These are phyloP conservation scores for Rhabdophis nuchalis DNA, from an alignment of 2,797 vertebrate species.

Conservation along the genomic window DNA sequence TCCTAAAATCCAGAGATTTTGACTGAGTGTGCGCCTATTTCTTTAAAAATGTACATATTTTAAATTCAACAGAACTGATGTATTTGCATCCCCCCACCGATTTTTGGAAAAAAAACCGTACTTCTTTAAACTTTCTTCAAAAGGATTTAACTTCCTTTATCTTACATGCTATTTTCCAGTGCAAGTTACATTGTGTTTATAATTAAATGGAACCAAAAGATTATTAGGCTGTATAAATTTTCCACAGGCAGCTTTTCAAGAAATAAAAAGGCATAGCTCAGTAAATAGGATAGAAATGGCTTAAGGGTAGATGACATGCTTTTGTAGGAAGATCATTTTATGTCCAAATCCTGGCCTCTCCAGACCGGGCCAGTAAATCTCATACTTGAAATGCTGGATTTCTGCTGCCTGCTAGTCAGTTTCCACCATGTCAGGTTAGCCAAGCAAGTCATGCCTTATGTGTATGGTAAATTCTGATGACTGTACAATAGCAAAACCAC, in stretches of 20 bases:
- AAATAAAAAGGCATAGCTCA: neutral
- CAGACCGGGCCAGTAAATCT: neutral
- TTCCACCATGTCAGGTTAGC: neutral
- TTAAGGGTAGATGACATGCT: neutral
- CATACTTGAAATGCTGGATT: neutral
- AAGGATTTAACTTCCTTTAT: conserved; percentile 21
- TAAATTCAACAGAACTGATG: conserved; percentile 1
- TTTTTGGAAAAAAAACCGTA: neutral
- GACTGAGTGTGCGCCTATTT: conserved; percentile 37
- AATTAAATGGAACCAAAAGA: conserved; percentile 11
- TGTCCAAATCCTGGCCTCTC: neutral
- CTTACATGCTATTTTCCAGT: neutral
- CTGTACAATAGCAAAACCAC: neutral
- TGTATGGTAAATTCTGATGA: neutral
- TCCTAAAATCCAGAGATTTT: conserved; percentile 53
- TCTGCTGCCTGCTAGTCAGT: neutral
- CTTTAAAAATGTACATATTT: conserved; percentile 11
- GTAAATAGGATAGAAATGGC: neutral
- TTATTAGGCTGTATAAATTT: conserved; percentile 21
- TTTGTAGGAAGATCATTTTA: neutral
- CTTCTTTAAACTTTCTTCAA: conserved; percentile 7
- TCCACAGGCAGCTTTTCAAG: conserved; percentile 4
- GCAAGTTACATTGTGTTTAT: neutral
- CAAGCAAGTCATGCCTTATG: neutral
- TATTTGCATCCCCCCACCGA: neutral